These are phyloP conservation scores for Zonotrichia leucophrys DNA, from an alignment of 2,113 vertebrate genomes.

Conservation along the genomic window DNA sequence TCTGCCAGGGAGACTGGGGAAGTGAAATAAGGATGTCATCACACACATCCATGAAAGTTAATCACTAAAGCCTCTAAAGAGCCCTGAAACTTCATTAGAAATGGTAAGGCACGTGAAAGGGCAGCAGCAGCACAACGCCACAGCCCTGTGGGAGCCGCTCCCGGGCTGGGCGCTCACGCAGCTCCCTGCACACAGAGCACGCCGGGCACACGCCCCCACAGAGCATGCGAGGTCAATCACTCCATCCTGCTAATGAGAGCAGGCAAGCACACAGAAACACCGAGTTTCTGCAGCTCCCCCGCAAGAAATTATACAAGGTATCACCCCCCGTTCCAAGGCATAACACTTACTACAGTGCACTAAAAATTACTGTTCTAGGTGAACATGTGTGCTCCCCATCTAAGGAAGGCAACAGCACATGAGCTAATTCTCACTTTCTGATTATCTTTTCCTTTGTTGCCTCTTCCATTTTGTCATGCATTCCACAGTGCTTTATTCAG, in stretches of 20 bases:
- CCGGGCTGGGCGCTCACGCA: accelerated
- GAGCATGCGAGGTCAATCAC: background rate
- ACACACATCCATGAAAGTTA: background rate
- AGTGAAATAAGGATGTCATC: background rate
- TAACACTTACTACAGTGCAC: background rate
- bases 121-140: background rate
- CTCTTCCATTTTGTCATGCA: background rate
- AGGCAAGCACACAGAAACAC: background rate
- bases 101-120: background rate
- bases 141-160: background rate
- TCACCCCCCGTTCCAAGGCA: too few relatives aligned
- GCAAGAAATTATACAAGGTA: background rate
- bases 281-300: background rate
- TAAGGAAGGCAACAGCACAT: accelerated
- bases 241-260: background rate
- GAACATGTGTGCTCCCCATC: background rate
- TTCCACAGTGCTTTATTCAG: background rate
- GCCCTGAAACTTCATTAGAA: background rate
- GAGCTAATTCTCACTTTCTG: background rate
- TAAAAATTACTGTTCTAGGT: background rate
- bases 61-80: background rate
- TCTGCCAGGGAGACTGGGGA: background rate
- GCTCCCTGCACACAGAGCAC: background rate
- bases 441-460: background rate
- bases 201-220: background rate